Percentiles rank a stretch among this genome's conserved stretches.
These are phyloP conservation scores for Pyralis farinalis DNA, from an alignment of 2,888 invertebrate species.

Conservation along the genomic window DNA sequence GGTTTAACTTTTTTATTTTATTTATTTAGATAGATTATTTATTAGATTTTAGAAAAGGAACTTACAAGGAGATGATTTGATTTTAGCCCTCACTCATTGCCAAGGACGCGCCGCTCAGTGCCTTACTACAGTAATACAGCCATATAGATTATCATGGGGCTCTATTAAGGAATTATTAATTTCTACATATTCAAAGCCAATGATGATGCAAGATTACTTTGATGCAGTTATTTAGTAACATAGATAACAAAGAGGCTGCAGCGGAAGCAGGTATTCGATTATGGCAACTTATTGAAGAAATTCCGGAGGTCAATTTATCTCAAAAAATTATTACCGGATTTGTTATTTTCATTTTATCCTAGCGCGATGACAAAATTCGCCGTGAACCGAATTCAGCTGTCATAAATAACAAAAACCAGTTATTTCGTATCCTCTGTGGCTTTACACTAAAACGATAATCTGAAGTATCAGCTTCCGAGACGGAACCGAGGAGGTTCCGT, in stretches of 20 bases:
- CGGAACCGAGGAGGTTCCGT: slow-evolving; percentile 6
- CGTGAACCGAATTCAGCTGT: slow-evolving; percentile 12
- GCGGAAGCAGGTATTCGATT: slow-evolving; percentile 9
- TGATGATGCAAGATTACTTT: too few relatives aligned
- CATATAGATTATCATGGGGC: too few relatives aligned
- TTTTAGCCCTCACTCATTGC: too few relatives aligned
- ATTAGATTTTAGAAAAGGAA: too few relatives aligned
- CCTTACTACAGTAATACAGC: too few relatives aligned
- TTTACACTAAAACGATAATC: slow-evolving; percentile 12
- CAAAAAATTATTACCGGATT: slow-evolving; percentile 18
- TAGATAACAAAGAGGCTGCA: slow-evolving; percentile 4
- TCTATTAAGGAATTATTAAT: too few relatives aligned
- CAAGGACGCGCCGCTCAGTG: too few relatives aligned
- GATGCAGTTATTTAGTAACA: too few relatives aligned
- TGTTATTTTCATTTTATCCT: slow-evolving; percentile 10
- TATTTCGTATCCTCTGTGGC: slow-evolving; percentile 13
- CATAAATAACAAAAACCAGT: slow-evolving; percentile 10
- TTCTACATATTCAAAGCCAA: too few relatives aligned
- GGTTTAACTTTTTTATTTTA: too few relatives aligned
- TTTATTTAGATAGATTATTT: too few relatives aligned
- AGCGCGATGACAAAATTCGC: slow-evolving; percentile 6
- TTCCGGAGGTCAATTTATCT: slow-evolving; percentile 8
- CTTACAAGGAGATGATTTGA: too few relatives aligned
- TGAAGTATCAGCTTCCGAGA: background rate
- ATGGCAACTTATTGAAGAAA: slow-evolving; percentile 11